These are phyloP conservation scores for Ophion ventricosus DNA, from an alignment of 2,888 invertebrate genomes.

Conservation along the genomic window DNA sequence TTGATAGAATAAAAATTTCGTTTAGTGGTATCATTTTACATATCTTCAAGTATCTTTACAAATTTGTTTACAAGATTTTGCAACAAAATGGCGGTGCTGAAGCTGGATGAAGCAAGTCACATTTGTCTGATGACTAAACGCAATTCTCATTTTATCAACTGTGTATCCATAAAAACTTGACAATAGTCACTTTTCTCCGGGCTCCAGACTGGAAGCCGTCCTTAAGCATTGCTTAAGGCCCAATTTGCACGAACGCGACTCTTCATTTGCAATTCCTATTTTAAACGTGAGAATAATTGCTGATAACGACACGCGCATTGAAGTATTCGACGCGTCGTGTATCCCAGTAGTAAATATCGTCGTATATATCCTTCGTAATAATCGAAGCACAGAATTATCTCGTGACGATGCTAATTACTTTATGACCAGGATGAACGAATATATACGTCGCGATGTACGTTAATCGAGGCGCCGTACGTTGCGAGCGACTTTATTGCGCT, in stretches of 20 bases:
- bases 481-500: constrained; percentile 68
- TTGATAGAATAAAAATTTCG: not conserved
- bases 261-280: too few relatives aligned
- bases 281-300: not conserved
- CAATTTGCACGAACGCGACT: not conserved
- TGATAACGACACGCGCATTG: not conserved
- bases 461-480: constrained; percentile 59
- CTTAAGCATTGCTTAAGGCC: not conserved
- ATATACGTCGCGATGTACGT: constrained; percentile 45
- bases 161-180: too few relatives aligned
- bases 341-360: not conserved
- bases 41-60: not conserved
- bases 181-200: too few relatives aligned
- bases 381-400: constrained; percentile 38
- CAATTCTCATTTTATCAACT: too few relatives aligned
- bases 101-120: not conserved
- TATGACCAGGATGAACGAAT: constrained; percentile 51
- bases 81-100: not conserved
- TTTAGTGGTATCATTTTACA: not conserved
- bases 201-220: too few relatives aligned
- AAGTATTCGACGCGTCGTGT: not conserved
- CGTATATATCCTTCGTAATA: constrained; percentile 10
- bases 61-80: not conserved
- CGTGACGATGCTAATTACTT: constrained; percentile 61
- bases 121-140: too few relatives aligned